A percentile compares a stretch with the other conserved stretches of the same genome.
Conservation (phyloP, 2,113 vertebrate genomes). For the Micromys minutus region DNA sequence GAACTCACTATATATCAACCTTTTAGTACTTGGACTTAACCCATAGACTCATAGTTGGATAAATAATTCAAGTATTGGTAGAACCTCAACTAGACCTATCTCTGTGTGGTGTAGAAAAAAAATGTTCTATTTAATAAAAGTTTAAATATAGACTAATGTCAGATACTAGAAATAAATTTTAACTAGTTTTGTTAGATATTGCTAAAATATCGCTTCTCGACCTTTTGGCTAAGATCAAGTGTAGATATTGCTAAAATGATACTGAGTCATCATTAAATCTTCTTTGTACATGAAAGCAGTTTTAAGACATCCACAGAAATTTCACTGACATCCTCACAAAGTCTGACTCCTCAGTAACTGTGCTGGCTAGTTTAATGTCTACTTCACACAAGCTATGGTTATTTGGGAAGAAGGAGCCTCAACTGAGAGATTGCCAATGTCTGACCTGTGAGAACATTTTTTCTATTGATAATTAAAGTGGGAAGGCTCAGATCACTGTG, state of each 20-base stretch:
- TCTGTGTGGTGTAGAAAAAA: background rate
- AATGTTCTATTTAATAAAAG: background rate
- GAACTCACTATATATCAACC: background rate
- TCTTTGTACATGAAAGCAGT: background rate
- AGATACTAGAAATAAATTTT: background rate
- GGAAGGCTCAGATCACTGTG: background rate
- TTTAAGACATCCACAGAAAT: background rate
- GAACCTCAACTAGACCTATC: background rate
- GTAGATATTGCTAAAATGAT: no score
- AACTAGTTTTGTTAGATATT: background rate
- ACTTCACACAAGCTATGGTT: background rate
- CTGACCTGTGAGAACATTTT: background rate
- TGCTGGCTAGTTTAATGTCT: background rate
- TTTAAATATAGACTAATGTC: background rate
- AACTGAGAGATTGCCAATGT: background rate
- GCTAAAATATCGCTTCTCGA: no score
- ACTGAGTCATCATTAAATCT: background rate
- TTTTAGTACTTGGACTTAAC: background rate
- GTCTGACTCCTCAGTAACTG: background rate
- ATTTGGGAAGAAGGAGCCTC: background rate
- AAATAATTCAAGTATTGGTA: background rate
- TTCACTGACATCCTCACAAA: background rate
- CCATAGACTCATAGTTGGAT: background rate
- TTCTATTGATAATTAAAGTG: background rate
- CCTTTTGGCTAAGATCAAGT: no score